Conservation (phyloP, 2,797 vertebrate genomes). For the Melanotaenia pygmaea region DNA sequence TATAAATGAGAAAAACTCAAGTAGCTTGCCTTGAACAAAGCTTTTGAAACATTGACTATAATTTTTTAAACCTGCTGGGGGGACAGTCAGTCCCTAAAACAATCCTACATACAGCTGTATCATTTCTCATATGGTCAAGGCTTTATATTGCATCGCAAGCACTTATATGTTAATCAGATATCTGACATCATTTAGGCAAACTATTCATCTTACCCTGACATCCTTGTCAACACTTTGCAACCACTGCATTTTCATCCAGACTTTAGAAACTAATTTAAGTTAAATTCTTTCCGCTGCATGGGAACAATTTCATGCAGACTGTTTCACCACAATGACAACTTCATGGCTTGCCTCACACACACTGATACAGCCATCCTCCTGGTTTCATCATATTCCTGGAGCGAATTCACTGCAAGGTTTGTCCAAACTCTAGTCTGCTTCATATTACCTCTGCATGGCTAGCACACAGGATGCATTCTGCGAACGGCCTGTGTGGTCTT, state of each 20-base stretch:
- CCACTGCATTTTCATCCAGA: conserved; percentile 36
- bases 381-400: conserved; percentile 31
- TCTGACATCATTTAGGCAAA: conserved; percentile 51
- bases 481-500: conserved; percentile 52
- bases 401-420: conserved; percentile 33
- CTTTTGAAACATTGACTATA: conserved; percentile 2
- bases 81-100: background rate
- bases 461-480: conserved; percentile 39
- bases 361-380: conserved; percentile 33
- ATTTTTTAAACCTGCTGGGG: conserved; percentile 14
- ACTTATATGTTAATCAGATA: conserved; percentile 48
- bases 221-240: conserved; percentile 51
- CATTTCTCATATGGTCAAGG: conserved; percentile 21
- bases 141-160: conserved; percentile 38
- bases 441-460: conserved; percentile 51
- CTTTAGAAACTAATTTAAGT: conserved; percentile 52
- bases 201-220: conserved; percentile 31
- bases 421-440: conserved; percentile 39
- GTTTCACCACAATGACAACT: conserved; percentile 48
- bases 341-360: conserved; percentile 40
- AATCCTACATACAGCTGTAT: conserved; percentile 31
- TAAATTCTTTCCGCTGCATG: conserved; percentile 35
- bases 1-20: too few relatives aligned
- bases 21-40: background rate
- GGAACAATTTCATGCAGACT: conserved; percentile 51